Conservation (phyloP, 2,797 vertebrate species). For the Rhynchotus rufescens region DNA sequence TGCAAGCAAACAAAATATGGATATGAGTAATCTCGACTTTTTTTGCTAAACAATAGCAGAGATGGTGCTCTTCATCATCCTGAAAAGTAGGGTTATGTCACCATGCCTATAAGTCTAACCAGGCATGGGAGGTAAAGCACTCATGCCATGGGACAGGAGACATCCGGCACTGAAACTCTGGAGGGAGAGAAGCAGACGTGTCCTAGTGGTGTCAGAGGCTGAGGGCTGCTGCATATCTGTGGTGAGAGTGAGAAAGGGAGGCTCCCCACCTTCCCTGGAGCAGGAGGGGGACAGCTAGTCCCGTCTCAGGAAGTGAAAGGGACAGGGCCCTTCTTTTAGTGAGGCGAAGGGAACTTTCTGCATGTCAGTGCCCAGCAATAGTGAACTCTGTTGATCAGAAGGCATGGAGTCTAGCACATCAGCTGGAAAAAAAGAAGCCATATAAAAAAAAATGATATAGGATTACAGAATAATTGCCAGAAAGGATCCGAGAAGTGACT, state of each 20-base stretch:
- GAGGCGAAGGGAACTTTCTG: background rate
- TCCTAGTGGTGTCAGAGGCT: background rate
- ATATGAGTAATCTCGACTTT: background rate
- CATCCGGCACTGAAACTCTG: background rate
- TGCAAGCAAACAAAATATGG: background rate
- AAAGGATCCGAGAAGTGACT: slow-evolving; percentile 3
- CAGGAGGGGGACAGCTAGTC: background rate
- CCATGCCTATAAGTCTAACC: background rate
- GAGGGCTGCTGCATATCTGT: background rate
- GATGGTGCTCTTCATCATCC: background rate
- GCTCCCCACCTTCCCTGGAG: background rate
- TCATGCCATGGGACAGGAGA: background rate
- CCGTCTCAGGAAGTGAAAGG: background rate
- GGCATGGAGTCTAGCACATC: background rate
- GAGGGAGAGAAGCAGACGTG: background rate
- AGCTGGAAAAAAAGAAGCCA: background rate
- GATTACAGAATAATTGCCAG: background rate
- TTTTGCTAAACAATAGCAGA: background rate
- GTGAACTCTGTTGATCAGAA: background rate
- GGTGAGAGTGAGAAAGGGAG: background rate
- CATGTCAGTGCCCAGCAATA: background rate
- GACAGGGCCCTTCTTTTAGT: background rate
- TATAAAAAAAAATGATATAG: background rate
- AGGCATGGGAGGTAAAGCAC: background rate
- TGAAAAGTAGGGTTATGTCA: background rate